Evolutionary conservation across 2,797 vertebrate species (phyloP), one percentile per base, ranked within the genome.

Genomic region (Calcarius lapponicus): DNA sequence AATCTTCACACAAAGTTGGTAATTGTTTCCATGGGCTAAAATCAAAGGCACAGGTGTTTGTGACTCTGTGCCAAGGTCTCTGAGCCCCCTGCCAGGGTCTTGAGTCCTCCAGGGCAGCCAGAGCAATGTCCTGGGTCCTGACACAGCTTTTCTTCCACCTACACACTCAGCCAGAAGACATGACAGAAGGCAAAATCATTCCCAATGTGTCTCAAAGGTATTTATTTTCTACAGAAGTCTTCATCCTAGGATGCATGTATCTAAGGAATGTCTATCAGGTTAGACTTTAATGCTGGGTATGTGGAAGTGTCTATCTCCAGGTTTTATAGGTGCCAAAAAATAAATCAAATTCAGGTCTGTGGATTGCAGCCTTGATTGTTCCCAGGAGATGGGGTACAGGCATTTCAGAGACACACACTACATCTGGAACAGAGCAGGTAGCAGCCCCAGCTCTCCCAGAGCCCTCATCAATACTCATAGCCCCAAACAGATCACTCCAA

Each of bases 101-200:
- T 0, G 9, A 28, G 1, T 28, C 48, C 2, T 2, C 9, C 48
- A 50, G 48, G 26, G 9, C 48, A 28, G 15, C 26, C 48, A 50
- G 48, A 50, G 48, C 5, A 10, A 28, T 28, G 48, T 50, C 48
- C 48, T 50, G 26, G 48, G 48, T 4, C 10, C 48, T 10, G 9
- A 50, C 48, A 50, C 48, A 50, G 48, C 48, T 50, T 29, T 54
- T 66, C 56, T 86, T 76, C 72, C 54, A 50, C 76, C 34, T 34
- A 2, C 3, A 1, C 36, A 40, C 54, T 50, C 62, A 50, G 72
- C 43, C 66, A 69, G 76, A 88, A 57, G 2, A 70, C 25, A 43
- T 17, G 47, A 43, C 56, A 83, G 26, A 66, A 88, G 32, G 20
- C 32, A 95, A 84, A 74, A 47, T 31, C 13, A 38, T 61, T 57